phyloP scores from a whole-genome alignment of 2,113 vertebrate species.

The Rhinolophus sinicus region DNA sequence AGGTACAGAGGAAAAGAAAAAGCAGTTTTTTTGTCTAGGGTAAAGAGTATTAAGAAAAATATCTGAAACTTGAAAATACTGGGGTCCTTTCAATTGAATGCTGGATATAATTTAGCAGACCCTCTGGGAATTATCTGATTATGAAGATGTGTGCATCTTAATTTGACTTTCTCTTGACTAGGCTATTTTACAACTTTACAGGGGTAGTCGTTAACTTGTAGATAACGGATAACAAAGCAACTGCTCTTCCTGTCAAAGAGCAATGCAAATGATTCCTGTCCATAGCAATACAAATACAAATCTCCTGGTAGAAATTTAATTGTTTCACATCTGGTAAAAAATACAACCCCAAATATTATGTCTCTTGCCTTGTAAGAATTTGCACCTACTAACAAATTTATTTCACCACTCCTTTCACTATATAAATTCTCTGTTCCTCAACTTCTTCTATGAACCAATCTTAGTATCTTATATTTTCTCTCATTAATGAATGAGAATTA shows the following conservation, averaged over 20 bases:
- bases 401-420: background rate
- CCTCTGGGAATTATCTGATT: background rate
- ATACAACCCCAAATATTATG: background rate
- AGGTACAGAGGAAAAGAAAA: background rate
- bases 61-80: background rate
- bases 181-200: background rate
- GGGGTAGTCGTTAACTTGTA: background rate
- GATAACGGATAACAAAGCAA: background rate
- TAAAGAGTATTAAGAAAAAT: background rate
- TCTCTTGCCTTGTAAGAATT: background rate
- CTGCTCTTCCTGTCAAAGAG: background rate
- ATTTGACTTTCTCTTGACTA: background rate
- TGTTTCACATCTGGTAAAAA: conserved; percentile 10
- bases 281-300: background rate
- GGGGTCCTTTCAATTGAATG: background rate
- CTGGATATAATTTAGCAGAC: background rate
- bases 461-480: conserved; percentile 4
- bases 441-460: background rate
- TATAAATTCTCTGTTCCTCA: conserved; percentile 9
- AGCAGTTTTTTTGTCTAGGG: background rate
- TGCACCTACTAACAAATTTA: background rate
- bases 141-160: background rate
- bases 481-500: background rate
- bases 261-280: conserved; percentile 14
- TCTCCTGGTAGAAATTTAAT: background rate